phyloP scores from a whole-genome alignment of 2,113 vertebrate species.

The Irena cyanogastra region DNA sequence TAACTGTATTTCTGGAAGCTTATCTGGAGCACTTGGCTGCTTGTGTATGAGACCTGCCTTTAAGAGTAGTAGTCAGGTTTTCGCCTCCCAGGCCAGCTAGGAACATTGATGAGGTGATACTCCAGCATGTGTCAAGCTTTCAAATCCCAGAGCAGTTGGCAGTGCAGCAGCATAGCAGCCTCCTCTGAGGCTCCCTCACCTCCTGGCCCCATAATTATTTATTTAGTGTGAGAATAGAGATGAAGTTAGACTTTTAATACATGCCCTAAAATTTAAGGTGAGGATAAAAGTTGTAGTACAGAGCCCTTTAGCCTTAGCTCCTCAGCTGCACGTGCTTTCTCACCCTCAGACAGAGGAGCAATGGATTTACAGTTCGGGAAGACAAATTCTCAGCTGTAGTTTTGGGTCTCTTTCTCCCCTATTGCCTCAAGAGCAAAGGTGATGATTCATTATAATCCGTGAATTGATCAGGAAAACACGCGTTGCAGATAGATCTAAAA shows the following conservation, averaged over 20 bases:
- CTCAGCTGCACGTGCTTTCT: background rate
- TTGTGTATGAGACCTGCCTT: background rate
- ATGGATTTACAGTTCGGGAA: background rate
- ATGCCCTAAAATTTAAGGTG: background rate
- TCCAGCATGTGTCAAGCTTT: conserved; percentile 45
- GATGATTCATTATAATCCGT: background rate
- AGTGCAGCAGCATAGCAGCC: background rate
- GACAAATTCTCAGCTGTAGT: background rate
- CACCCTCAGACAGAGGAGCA: background rate
- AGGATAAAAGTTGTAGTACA: conserved; percentile 19
- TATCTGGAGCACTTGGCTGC: background rate
- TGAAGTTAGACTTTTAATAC: background rate
- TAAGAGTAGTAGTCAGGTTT: background rate
- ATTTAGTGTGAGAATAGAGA: conserved; percentile 26
- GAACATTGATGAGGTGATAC: conserved; percentile 47
- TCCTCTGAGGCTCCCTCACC: conserved; percentile 32
- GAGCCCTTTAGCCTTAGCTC: conserved; percentile 16
- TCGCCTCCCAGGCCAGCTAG: background rate
- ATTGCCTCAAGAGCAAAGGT: background rate
- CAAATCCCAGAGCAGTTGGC: conserved; percentile 36
- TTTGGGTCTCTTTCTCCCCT: background rate
- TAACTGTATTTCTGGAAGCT: background rate
- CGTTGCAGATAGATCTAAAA: background rate
- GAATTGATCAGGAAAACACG: background rate
- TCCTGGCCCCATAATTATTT: conserved; percentile 52